Base-by-base conservation (phyloP, 2,888 invertebrate genomes). In the Peribatodes rhomboidaria region DNA sequence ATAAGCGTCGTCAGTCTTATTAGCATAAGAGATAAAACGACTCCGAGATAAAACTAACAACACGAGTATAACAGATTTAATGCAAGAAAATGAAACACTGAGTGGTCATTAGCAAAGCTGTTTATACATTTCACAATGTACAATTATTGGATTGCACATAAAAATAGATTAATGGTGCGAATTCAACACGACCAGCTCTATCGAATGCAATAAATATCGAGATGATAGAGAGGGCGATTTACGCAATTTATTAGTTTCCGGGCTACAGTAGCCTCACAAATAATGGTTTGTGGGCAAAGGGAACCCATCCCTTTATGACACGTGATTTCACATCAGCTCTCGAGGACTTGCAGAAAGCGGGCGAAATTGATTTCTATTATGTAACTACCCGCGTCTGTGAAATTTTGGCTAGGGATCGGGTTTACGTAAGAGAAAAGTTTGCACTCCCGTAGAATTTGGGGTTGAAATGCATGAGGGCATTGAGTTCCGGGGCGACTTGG, bases 161-260 rank as follows among this genome's bases (percentile, higher is more conserved):
- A 18, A 44, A 44, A 18, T 44, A 42, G 20, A 13, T 42, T 54
- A 6, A 16, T 46, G 22, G 2, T 1, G 37, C 37, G 14, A 35
- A 11, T n/a, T 35, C 35, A 11, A 46, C 56, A 1, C 20, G n/a
- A 35, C 42, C 22, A 35, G 10, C 33, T 20, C 49, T 49, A 42
- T 65, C 65, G 63, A 68, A 55, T 52, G 11, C 37, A 53, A 64
- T 65, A 69, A 65, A 67, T 71, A 62, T 67, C 63, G 62, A 55
- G 55, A 66, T 63, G 55, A 69, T 58, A 22, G 55, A 64, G 65
- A 65, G 65, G 60, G 59, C 67, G 50, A 67, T 70, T 60, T 52
- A 42, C 57, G 61, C 57, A 65, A 73, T 69, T 73, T 73, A 71
- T 71, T 68, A 65, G 68, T 55, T 65, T 61, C 56, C 66, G 50